Evolutionary conservation across 2,797 vertebrate species (phyloP), one percentile per base, ranked within the genome.

Genomic region (Muscicapa comitata): DNA sequence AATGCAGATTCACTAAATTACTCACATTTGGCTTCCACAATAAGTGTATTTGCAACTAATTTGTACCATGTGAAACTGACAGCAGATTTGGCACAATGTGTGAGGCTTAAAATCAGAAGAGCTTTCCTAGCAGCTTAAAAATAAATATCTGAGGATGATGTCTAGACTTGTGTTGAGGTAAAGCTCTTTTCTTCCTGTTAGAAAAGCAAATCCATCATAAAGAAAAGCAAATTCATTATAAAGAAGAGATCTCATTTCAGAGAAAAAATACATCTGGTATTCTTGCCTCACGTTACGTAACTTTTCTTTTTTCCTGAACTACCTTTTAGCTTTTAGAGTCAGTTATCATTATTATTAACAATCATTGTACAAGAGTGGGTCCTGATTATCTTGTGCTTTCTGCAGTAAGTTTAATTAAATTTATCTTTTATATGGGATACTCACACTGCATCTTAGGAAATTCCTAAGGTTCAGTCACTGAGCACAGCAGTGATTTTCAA

Each of bases 21-120:
- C 65, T 90, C 67, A 59, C 47, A 38, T 86, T 94, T 94, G 89
- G 62, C 85, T 91, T 81, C 47, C 51, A 76, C 91, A 93, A n/a
- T 73, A 77, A 90, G n/a, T 79, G 45, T 89, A 45, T 86, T 94
- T 95, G 81, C 92, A 81, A 55, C 50, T 88, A 78, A 86, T 95
- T 81, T 91, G 62, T 91, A 84, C 65, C 89, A 79, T 48, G 82
- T 95, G 85, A 90, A 81, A 42, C 43, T 93, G 76, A 90, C 78
- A 94, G 70, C 24, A 81, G 75, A 70, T 90, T 78, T 94, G 94
- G 89, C 95, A 92, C 79, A 77, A 35, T 24, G 17, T 37, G 17
- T 50, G 62, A 48, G 65, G 90, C 47, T 90, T 91, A 71, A 72
- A 96, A 88, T 74, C 4, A 1, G 62, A 68, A 77, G 37, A 80